Base-by-base conservation (phyloP, 2,888 invertebrate species). In the Phengaris arion region DNA sequence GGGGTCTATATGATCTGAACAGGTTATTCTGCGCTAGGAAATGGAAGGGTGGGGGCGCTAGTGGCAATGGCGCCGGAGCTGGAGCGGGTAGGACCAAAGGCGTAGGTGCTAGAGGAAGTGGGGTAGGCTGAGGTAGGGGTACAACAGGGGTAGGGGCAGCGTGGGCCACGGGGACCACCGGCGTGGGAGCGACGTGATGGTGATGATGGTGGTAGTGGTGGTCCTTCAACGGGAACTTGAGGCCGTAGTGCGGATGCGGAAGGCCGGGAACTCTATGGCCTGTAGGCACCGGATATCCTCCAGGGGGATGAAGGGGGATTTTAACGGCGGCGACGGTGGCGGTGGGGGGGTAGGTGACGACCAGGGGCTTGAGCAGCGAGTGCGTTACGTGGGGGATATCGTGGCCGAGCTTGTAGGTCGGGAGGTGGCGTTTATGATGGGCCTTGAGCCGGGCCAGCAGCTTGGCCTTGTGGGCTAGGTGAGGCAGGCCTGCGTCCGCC, bases 311-410 rank as follows among this genome's bases (percentile, higher is more conserved):
- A 6, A 93, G 81, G 4, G 93, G 94, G 59, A 92, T 92, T 80
- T 93, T 94, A 1, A 93, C 92, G 7, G 91, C 88, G 6, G 91
- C 85, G 0, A 91, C 92, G 0, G 92, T 83, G 0, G 93, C 89
- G 0, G 93, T 88, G 1, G 94, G 91, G 0, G 94, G 94, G 78
- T 94, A 94, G 1, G 89, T 87, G 0, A 94, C 93, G 12, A 94
- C 89, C 7, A 94, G 78, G 0, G 94, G 94, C 79, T 94, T 94
- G 15, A 94, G 82, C 9, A 94, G 84, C 0, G 94, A 94, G 80
- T 94, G 94, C 0, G 92, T 90, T 15, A 94, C 91, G 7, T 83
- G 87, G 0, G 94, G 93, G 72, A 93, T 90, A 78, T 94, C 94
- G 77, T 93, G 89, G 55, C 94, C 94, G 7, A 92, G 86, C 77